Conservation (phyloP, 2,888 invertebrate species). For the Ephialtes manifestator region DNA sequence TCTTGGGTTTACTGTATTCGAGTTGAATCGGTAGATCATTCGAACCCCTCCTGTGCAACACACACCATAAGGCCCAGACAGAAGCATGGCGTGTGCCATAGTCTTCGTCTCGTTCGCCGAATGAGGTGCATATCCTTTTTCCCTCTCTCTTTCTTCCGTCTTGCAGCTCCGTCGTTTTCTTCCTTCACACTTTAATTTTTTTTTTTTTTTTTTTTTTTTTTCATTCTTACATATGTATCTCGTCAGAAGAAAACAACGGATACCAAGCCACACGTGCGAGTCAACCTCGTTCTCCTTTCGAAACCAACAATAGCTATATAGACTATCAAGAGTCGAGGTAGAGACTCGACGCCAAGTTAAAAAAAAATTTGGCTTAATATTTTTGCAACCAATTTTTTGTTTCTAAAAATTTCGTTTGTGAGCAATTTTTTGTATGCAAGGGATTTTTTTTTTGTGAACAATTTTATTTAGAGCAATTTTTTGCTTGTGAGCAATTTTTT, state of each 20-base stretch:
- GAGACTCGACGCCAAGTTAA: no score
- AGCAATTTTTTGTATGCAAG: no score
- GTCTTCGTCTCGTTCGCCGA: background rate
- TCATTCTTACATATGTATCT: constrained; percentile 19
- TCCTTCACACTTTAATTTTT: constrained; percentile 19
- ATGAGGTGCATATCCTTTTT: background rate
- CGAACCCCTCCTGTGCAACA: constrained; percentile 16
- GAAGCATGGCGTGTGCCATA: constrained; percentile 27
- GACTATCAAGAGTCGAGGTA: no score
- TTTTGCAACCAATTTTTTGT: no score
- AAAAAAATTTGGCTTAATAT: no score
- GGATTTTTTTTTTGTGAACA: no score
- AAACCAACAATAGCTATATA: background rate
- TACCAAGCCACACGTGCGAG: constrained; percentile 9
- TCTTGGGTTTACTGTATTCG: background rate
- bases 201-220: constrained; percentile 39
- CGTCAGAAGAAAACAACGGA: constrained; percentile 21
- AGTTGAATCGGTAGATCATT: background rate
- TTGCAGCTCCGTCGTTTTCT: constrained; percentile 37
- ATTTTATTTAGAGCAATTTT: no score
- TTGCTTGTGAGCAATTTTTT: no score
- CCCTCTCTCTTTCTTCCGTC: constrained; percentile 22
- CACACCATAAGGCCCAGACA: constrained; percentile 15
- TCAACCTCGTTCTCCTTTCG: background rate
- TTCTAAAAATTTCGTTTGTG: no score